Conservation (phyloP, 2,113 vertebrate genomes). For the Actenoides hombroni region DNA sequence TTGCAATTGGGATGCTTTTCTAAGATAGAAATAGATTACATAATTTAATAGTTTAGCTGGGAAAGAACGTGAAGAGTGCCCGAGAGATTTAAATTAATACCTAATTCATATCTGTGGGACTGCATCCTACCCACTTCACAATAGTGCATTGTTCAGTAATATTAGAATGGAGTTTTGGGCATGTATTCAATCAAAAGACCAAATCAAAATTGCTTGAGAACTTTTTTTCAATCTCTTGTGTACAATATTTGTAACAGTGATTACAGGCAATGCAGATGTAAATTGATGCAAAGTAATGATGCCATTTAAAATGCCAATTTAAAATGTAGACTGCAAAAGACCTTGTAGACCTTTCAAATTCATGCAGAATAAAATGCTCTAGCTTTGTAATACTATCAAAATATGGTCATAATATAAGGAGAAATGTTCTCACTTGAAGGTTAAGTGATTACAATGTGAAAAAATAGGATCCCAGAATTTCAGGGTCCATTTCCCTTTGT, state of each 20-base stretch:
- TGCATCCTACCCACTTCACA: slow-evolving; percentile 24
- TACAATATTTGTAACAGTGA: neutral
- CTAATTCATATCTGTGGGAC: slow-evolving; percentile 48
- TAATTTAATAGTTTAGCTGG: slow-evolving; percentile 61
- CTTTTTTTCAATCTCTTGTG: neutral
- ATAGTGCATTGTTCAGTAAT: slow-evolving; percentile 38
- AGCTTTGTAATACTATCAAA: neutral
- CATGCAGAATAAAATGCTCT: neutral
- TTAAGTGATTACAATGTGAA: neutral
- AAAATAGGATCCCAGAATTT: neutral
- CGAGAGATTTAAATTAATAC: slow-evolving; percentile 54
- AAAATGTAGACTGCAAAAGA: neutral
- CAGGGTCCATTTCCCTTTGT: neutral
- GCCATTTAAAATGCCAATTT: neutral
- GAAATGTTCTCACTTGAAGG: neutral
- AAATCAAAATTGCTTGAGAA: neutral
- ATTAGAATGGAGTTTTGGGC: slow-evolving; percentile 14
- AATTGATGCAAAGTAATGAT: neutral
- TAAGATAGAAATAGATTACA: slow-evolving; percentile 55
- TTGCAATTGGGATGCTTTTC: slow-evolving; percentile 58
- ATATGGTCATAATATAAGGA: neutral
- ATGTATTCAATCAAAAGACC: neutral
- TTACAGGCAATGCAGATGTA: neutral
- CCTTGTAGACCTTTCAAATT: neutral
- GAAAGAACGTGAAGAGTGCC: slow-evolving; percentile 21